Conservation (phyloP, 2,113 vertebrate genomes). For the Chrysemys picta region DNA sequence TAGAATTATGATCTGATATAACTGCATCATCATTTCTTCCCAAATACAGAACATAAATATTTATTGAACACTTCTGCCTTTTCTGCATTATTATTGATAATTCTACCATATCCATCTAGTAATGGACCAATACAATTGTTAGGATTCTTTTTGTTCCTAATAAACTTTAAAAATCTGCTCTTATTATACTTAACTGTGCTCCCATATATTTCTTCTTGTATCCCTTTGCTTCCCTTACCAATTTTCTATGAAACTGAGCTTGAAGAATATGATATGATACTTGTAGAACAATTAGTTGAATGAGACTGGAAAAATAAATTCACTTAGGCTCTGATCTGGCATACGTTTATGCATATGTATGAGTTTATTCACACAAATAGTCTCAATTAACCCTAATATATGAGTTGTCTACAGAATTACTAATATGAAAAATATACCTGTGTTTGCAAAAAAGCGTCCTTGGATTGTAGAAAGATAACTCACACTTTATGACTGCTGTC, state of each 20-base stretch:
- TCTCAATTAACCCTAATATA: background rate
- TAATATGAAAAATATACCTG: background rate
- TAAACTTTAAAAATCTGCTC: too few relatives aligned
- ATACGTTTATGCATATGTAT: background rate
- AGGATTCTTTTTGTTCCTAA: too few relatives aligned
- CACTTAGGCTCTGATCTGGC: background rate
- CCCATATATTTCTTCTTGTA: background rate
- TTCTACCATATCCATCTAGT: too few relatives aligned
- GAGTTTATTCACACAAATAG: background rate
- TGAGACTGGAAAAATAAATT: background rate
- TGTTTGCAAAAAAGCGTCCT: background rate
- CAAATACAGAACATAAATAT: too few relatives aligned
- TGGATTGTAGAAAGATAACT: background rate
- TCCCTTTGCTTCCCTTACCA: background rate
- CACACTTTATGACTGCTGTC: background rate
- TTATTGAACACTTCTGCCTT: too few relatives aligned
- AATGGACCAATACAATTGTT: too few relatives aligned
- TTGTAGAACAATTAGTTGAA: background rate
- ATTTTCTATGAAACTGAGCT: background rate
- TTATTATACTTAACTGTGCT: background rate
- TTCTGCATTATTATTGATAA: too few relatives aligned
- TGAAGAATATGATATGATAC: background rate
- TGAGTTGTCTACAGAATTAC: background rate
- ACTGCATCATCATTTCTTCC: too few relatives aligned
- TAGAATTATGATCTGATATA: too few relatives aligned